These are phyloP conservation scores for Diadophis punctatus DNA, from an alignment of 2,113 vertebrate species.

Conservation along the genomic window DNA sequence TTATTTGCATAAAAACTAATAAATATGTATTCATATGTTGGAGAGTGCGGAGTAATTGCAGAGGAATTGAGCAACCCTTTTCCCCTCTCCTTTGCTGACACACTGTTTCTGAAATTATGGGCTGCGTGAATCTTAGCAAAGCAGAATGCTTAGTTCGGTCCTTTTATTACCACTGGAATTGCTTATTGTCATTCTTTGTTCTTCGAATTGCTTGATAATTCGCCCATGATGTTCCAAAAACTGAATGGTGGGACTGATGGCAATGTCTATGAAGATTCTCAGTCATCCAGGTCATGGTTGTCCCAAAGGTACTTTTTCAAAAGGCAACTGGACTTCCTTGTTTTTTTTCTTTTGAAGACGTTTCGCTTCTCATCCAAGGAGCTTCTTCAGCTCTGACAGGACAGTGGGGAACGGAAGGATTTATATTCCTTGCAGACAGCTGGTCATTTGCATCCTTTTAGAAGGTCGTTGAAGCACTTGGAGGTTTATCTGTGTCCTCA, in stretches of 20 bases:
- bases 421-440: no score
- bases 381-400: no score
- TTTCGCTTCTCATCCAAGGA: neutral
- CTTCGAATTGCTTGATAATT: conserved; percentile 36
- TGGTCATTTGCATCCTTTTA: no score
- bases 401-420: no score
- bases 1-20: conserved; percentile 15
- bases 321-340: no score
- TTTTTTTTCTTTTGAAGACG: no score
- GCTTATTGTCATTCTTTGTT: conserved; percentile 44
- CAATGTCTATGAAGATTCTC: neutral
- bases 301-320: no score
- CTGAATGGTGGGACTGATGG: neutral
- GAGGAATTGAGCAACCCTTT: conserved; percentile 17
- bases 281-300: no score
- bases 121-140: conserved; percentile 12
- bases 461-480: no score
- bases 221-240: conserved; percentile 37
- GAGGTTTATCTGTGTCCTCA: no score
- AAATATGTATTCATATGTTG: conserved; percentile 33
- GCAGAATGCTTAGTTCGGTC: conserved; percentile 42
- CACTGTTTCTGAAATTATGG: conserved; percentile 43
- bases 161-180: conserved; percentile 45
- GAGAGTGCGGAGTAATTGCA: conserved; percentile 11
- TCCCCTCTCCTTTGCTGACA: conserved; percentile 35